phyloP scores from a whole-genome alignment of 2,797 vertebrate genomes.

The Xiphorhynchus erythropygius region DNA sequence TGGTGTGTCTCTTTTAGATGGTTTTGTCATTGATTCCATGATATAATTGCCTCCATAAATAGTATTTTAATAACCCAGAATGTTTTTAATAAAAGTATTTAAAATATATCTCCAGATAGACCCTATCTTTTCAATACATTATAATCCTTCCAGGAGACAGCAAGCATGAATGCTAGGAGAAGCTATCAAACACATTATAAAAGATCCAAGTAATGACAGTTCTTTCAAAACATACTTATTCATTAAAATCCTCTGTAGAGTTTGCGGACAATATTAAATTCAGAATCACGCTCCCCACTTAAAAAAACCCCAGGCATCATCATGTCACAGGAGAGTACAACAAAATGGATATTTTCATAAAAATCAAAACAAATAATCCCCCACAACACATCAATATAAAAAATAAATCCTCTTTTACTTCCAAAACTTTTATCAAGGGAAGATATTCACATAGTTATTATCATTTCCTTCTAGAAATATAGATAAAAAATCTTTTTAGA shows the following conservation, averaged over 20 bases:
- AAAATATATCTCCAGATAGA: neutral
- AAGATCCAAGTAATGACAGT: neutral
- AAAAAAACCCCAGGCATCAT: neutral
- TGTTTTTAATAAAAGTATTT: slow-evolving; percentile 5
- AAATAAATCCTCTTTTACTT: neutral
- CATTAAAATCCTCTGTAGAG: neutral
- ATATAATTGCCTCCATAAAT: neutral
- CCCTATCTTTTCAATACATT: neutral
- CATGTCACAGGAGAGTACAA: neutral
- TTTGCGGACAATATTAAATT: neutral
- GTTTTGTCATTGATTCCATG: neutral
- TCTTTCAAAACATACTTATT: slow-evolving; percentile 31
- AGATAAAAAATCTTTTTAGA: neutral
- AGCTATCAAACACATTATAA: neutral
- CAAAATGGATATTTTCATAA: neutral
- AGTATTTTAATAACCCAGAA: neutral
- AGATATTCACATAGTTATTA: neutral
- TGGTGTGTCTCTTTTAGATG: neutral
- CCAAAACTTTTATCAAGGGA: neutral
- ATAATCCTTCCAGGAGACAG: neutral
- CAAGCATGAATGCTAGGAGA: neutral
- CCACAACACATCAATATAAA: neutral
- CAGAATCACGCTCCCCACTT: neutral
- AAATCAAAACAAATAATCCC: neutral
- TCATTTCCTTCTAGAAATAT: neutral